Conservation (phyloP, 2,888 invertebrate species). For the Geotrupes spiniger region DNA sequence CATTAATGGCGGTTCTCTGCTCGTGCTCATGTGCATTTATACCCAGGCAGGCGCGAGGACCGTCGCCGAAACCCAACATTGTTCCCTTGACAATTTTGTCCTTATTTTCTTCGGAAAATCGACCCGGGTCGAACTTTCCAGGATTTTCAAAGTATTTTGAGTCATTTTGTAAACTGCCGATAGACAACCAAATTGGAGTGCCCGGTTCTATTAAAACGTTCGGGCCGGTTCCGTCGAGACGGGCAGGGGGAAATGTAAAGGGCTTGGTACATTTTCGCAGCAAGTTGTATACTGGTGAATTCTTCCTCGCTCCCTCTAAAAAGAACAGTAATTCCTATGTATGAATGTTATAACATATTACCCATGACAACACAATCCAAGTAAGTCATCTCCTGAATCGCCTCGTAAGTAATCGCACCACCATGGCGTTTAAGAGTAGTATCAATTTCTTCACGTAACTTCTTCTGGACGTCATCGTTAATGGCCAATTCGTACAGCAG, state of each 20-base stretch:
- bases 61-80: slow-evolving; percentile 38
- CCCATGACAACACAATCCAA: slow-evolving; percentile 48
- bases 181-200: slow-evolving; percentile 40
- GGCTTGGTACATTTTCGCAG: slow-evolving; percentile 32
- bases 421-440: slow-evolving; percentile 34
- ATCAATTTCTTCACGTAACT: slow-evolving; percentile 46
- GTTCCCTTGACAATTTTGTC: slow-evolving; percentile 32
- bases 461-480: slow-evolving; percentile 47
- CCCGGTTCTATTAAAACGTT: slow-evolving; percentile 36
- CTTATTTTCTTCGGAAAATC: slow-evolving; percentile 41
- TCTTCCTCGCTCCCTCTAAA: slow-evolving; percentile 28
- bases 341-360: slow-evolving; percentile 46
- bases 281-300: slow-evolving; percentile 25
- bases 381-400: slow-evolving; percentile 49
- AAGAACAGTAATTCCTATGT: not conserved
- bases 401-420: slow-evolving; percentile 46
- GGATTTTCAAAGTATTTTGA: slow-evolving; percentile 46
- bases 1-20: no score
- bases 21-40: no score
- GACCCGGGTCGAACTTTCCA: slow-evolving; percentile 45
- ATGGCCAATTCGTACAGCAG: slow-evolving; percentile 46
- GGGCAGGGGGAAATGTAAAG: slow-evolving; percentile 29
- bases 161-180: slow-evolving; percentile 43
- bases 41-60: slow-evolving; percentile 39
- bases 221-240: slow-evolving; percentile 19